A percentile compares a stretch with the other conserved stretches of the same genome.
Evolutionary conservation across 2,888 invertebrate species (phyloP).

Genomic region (Alviniconcha strummeri): DNA sequence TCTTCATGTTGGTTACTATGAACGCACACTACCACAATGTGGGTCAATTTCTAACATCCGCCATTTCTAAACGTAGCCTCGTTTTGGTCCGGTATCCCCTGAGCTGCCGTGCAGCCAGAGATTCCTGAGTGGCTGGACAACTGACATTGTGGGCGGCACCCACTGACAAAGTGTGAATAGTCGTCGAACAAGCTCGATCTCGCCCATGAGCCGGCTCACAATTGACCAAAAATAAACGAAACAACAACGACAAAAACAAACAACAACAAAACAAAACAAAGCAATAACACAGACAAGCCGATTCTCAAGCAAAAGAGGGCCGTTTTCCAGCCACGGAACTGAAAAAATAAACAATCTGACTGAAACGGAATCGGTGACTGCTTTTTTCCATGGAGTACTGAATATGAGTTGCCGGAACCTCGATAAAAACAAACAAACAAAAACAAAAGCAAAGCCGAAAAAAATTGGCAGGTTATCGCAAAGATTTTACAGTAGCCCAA

Average conservation of each 20-base stretch:
- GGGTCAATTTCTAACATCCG: constrained; percentile 44
- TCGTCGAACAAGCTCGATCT: background rate
- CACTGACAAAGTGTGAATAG: background rate
- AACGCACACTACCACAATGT: constrained; percentile 48
- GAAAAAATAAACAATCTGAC: too few relatives aligned
- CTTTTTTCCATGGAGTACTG: too few relatives aligned
- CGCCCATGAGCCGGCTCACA: background rate
- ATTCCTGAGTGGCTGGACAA: background rate
- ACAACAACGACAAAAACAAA: background rate
- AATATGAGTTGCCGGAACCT: too few relatives aligned
- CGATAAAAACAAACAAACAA: too few relatives aligned
- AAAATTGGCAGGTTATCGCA: too few relatives aligned
- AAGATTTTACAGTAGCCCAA: too few relatives aligned
- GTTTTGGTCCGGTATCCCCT: constrained; percentile 29
- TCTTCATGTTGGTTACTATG: constrained; percentile 66
- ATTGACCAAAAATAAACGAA: background rate
- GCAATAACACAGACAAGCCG: background rate
- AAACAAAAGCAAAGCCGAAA: too few relatives aligned
- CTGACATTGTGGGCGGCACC: background rate
- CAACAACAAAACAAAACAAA: background rate
- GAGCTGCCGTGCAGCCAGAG: constrained; percentile 12
- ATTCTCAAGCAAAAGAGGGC: too few relatives aligned
- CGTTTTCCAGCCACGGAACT: too few relatives aligned
- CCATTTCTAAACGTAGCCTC: constrained; percentile 47
- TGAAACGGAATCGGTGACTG: too few relatives aligned